These are phyloP conservation scores for Cyprinodon diabolis DNA, from an alignment of 2,797 vertebrate species.

Conservation along the genomic window DNA sequence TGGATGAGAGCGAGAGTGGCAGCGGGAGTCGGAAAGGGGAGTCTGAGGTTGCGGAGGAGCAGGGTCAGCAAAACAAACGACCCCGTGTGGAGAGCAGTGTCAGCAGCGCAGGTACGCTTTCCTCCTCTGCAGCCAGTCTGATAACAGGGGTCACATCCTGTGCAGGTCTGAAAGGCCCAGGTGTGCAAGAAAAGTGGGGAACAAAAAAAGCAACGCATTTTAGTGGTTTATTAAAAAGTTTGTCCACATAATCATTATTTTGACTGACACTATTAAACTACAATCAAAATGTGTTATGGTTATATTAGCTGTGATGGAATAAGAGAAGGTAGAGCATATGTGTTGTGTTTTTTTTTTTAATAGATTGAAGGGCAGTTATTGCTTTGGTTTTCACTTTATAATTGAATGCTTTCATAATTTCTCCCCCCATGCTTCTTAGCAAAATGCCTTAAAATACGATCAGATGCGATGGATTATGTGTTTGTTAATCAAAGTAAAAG, in stretches of 20 bases:
- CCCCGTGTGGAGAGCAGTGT: constrained; percentile 53
- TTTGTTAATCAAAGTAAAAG: not conserved
- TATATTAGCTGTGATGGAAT: not conserved
- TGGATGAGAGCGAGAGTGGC: constrained; percentile 65
- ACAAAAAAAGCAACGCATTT: not conserved
- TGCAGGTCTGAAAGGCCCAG: not conserved
- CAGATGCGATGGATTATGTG: not conserved
- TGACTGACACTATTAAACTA: not conserved
- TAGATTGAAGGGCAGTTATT: not conserved
- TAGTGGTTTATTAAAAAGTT: not conserved
- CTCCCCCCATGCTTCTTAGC: not conserved
- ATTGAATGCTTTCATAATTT: not conserved
- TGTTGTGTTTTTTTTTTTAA: not conserved
- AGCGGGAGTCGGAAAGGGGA: constrained; percentile 63
- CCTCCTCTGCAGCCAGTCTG: constrained; percentile 16
- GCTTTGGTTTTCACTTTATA: not conserved
- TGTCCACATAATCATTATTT: not conserved
- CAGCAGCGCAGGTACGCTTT: constrained; percentile 56
- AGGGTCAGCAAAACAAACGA: constrained; percentile 59
- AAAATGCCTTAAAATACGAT: too few relatives aligned
- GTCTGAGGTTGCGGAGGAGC: constrained; percentile 45
- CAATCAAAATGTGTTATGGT: not conserved
- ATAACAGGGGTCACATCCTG: not conserved
- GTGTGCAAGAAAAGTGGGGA: constrained; percentile 6
- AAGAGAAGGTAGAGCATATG: not conserved